Evolutionary conservation across 2,797 vertebrate species (phyloP).

Genomic region (Microctenopoma lineatum): DNA sequence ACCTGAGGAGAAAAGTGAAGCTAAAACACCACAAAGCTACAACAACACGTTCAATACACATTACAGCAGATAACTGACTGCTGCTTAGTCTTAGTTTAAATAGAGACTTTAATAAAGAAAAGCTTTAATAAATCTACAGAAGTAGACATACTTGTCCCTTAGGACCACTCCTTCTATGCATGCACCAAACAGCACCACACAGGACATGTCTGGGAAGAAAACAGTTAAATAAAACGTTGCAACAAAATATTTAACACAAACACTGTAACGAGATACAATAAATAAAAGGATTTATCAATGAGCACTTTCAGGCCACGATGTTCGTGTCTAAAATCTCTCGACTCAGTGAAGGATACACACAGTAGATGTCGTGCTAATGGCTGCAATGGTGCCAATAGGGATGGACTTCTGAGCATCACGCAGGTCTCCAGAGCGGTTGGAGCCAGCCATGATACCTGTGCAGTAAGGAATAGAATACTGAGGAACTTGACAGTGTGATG

Average conservation of each 20-base stretch:
- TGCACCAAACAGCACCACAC: constrained; percentile 93
- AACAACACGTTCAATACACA: not conserved
- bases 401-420: constrained; percentile 98
- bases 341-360: constrained; percentile 93
- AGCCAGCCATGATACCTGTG: constrained; percentile 98
- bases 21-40: not conserved
- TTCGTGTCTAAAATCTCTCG: not conserved
- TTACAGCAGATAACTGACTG: too few relatives aligned
- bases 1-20: constrained; percentile 78
- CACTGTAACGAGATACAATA: not conserved
- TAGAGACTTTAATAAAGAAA: too few relatives aligned
- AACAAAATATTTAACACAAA: not conserved
- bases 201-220: constrained; percentile 85
- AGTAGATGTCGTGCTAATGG: constrained; percentile 94
- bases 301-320: not conserved
- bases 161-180: constrained; percentile 96
- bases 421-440: constrained; percentile 96
- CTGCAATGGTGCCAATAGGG: constrained; percentile 94
- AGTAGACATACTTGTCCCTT: constrained; percentile 91
- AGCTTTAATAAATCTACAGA: not conserved
- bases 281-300: not conserved
- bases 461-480: constrained; percentile 6
- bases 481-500: too few relatives aligned
- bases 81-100: too few relatives aligned
- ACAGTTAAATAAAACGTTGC: constrained; percentile 63